phyloP scores from a whole-genome alignment of 64 coral and sea anemone genomes.

The Trachythela sp. region DNA sequence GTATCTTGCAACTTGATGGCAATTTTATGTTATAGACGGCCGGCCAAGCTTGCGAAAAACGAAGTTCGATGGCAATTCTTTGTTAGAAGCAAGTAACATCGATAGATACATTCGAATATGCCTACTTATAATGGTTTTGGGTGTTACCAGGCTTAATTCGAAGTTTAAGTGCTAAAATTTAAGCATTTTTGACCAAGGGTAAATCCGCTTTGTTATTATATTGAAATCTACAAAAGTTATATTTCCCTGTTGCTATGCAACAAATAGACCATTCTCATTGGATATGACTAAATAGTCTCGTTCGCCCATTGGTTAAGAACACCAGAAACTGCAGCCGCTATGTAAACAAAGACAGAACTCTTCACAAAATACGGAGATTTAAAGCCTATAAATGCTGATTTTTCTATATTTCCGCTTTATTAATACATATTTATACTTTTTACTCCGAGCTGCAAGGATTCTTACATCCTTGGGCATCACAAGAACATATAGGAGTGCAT shows the following conservation, averaged over 20 bases:
- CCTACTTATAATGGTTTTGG: neutral
- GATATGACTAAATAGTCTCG: neutral
- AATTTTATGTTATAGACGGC: too few relatives aligned
- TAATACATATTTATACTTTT: neutral
- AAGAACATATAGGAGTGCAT: neutral
- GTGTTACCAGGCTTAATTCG: neutral
- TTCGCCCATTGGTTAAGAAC: neutral
- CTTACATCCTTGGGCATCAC: neutral
- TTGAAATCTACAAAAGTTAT: neutral
- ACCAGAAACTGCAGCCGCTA: neutral
- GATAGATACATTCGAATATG: neutral
- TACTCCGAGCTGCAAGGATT: neutral
- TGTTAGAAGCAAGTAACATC: neutral
- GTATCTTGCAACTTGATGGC: too few relatives aligned
- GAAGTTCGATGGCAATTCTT: neutral
- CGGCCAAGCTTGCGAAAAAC: neutral
- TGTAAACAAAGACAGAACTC: neutral
- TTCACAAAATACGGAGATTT: neutral
- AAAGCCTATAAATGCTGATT: too few relatives aligned
- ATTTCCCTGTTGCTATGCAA: neutral
- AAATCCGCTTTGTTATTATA: neutral
- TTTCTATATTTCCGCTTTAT: neutral
- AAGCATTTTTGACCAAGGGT: neutral
- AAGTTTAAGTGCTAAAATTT: neutral
- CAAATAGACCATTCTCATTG: neutral